These are phyloP conservation scores for Dicerorhinus sumatrensis DNA, from an alignment of 2,113 vertebrate genomes.

Conservation along the genomic window DNA sequence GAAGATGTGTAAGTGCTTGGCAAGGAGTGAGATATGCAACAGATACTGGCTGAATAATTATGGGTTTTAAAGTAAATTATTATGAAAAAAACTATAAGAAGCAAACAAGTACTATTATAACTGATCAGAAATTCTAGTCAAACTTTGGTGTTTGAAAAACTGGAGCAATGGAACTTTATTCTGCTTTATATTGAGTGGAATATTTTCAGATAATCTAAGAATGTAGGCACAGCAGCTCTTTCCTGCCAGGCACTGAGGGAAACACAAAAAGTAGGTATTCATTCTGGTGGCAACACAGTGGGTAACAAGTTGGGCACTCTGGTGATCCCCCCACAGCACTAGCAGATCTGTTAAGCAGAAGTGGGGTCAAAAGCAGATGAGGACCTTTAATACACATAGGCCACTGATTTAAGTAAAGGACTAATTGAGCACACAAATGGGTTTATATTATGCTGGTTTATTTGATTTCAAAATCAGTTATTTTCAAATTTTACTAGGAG, in stretches of 20 bases:
- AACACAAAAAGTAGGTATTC: neutral
- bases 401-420: neutral
- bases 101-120: neutral
- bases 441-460: constrained; percentile 26
- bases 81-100: neutral
- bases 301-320: neutral
- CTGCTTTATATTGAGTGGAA: neutral
- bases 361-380: neutral
- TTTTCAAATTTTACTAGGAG: constrained; percentile 40
- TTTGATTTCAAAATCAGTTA: constrained; percentile 59
- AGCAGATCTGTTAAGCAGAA: neutral
- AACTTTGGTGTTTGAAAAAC: constrained; percentile 14
- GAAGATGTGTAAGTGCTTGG: neutral
- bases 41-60: neutral
- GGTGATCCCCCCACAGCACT: neutral
- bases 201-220: neutral
- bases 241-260: neutral
- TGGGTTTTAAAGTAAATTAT: constrained; percentile 42
- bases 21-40: neutral
- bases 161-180: constrained; percentile 30
- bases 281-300: neutral
- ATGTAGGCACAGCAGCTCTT: neutral
- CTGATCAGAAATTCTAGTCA: neutral
- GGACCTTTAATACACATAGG: neutral
- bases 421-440: neutral